phyloP scores from a whole-genome alignment of 2,113 vertebrate species.

The Burhinus bistriatus region DNA sequence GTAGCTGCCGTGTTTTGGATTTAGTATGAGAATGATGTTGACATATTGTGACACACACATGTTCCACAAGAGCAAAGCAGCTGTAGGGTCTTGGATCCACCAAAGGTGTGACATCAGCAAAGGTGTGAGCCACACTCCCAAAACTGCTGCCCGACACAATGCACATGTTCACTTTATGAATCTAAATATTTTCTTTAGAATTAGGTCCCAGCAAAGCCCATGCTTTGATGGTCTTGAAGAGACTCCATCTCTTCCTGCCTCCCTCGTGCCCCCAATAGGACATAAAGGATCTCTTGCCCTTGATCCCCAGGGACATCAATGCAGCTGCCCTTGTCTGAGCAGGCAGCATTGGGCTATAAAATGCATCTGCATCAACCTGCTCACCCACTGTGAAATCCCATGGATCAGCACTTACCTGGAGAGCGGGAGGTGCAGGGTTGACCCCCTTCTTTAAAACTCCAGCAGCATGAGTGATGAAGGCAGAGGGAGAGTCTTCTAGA shows the following conservation, averaged over 20 bases:
- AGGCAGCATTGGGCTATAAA: background rate
- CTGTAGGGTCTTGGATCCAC: background rate
- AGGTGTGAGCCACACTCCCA: background rate
- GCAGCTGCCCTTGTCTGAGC: background rate
- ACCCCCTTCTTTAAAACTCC: background rate
- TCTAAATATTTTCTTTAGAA: background rate
- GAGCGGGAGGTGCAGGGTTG: background rate
- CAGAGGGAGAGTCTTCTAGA: background rate
- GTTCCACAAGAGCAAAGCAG: background rate
- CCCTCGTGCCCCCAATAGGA: background rate
- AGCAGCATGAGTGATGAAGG: background rate
- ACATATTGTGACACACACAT: background rate
- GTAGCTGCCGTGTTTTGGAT: background rate
- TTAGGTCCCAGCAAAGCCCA: background rate
- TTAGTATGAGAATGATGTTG: background rate
- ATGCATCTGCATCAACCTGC: background rate
- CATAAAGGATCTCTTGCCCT: background rate
- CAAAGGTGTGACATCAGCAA: background rate
- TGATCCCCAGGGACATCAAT: background rate
- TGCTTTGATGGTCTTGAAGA: background rate
- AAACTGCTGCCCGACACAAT: background rate
- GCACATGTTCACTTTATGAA: background rate
- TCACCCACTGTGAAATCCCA: background rate
- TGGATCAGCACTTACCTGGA: background rate
- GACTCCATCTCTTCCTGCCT: background rate